Base-by-base conservation (phyloP, 1,140 invertebrate species). In the Drosophila leontia region DNA sequence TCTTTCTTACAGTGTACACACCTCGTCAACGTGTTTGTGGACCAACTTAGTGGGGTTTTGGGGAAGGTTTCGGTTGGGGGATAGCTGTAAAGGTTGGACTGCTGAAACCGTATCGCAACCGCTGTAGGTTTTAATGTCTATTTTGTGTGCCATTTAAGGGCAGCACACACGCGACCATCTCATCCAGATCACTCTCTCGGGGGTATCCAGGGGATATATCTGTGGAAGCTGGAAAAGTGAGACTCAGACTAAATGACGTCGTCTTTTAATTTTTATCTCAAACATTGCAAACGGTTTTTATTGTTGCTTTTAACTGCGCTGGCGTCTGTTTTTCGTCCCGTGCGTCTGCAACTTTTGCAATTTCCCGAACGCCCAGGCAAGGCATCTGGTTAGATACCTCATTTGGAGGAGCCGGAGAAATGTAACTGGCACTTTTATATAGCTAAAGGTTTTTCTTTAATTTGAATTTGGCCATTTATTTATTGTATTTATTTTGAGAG, bases 191-290 rank as follows among this genome's bases (percentile, higher is more conserved):
- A 41, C 23, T 37, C 71, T 60, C 62, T 67, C 69, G 47, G 50
- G 39, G 62, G 42, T 11, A 41, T 26, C 55, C 37, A 56, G 29
- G 34, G 29, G 39, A 64, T 11, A 34, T 34, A 58, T 56, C 17
- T 17, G 35, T 48, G 51, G 19, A 39, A 44, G 63, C 44, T 32
- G 32, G 47, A 3, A 26, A 29, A 57, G 58, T 45, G 68, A 41
- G 39, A 67, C 44, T 50, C 50, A 57, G 75, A 72, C 59, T 62
- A 87, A 90, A 90, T 90, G 85, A 90, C 81, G 84, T 88, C 85
- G 86, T 85, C 85, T 90, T 90, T 90, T 90, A 90, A 90, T 90
- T 90, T 88, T 90, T 90, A 90, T 90, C 85, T 90, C 81, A 85
- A 90, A 85, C 81, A 85, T 90, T 90, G 85, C 85, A 90, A 90